phyloP scores from a whole-genome alignment of 2,113 vertebrate species.

The Vicugna pacos region DNA sequence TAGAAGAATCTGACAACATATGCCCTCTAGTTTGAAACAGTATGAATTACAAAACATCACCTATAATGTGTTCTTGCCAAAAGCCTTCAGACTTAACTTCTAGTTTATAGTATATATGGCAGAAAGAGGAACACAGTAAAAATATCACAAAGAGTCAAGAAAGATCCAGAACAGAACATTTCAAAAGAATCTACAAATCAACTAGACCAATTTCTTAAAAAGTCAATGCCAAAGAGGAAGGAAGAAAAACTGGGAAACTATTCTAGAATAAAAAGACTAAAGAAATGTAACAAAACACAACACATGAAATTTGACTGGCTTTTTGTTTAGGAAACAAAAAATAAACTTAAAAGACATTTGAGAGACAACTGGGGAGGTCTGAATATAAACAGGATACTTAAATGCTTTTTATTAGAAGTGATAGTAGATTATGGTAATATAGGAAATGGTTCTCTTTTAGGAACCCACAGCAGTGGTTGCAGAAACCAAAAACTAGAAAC shows the following conservation, averaged over 20 bases:
- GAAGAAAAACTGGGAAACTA: not conserved
- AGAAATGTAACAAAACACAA: not conserved
- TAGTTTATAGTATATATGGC: not conserved
- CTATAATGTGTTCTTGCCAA: not conserved
- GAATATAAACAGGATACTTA: not conserved
- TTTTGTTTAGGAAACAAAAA: not conserved
- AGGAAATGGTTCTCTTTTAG: not conserved
- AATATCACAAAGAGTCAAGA: not conserved
- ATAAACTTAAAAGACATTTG: not conserved
- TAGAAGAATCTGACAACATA: not conserved
- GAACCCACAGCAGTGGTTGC: not conserved
- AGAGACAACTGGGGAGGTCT: not conserved
- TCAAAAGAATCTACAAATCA: not conserved
- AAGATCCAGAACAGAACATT: not conserved
- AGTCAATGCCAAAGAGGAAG: not conserved
- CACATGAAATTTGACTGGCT: not conserved
- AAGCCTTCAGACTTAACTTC: not conserved
- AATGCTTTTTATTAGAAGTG: not conserved
- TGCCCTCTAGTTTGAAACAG: not conserved
- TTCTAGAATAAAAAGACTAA: conserved; percentile 9
- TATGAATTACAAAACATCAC: not conserved
- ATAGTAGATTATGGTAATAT: not conserved
- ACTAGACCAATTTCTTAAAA: not conserved
- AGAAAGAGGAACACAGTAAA: not conserved
- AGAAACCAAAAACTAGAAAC: conserved; percentile 37